Evolutionary conservation across 2,113 vertebrate species (phyloP).

Genomic region (Sminthopsis crassicaudata): DNA sequence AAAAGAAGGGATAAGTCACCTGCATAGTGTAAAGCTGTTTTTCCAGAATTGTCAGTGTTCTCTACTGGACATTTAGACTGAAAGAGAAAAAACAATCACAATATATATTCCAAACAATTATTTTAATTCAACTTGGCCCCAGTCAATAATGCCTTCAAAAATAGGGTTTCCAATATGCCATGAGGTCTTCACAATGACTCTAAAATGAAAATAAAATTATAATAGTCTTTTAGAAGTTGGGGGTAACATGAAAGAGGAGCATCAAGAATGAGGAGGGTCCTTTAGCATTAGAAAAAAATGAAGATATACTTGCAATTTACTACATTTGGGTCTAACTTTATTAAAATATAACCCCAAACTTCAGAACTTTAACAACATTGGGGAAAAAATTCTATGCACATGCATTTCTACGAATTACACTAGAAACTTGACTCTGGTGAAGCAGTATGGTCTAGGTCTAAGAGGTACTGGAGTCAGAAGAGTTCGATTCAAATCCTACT

Average conservation of each 20-base stretch:
- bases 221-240: not conserved
- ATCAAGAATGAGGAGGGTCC: conserved; percentile 14
- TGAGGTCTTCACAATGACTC: not conserved
- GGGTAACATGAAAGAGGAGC: conserved; percentile 27
- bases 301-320: conserved; percentile 50
- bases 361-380: conserved; percentile 70
- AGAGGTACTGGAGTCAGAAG: not conserved
- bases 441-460: not conserved
- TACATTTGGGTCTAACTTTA: conserved; percentile 71
- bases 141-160: not conserved
- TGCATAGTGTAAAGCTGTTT: conserved; percentile 94
- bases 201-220: not conserved
- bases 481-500: not conserved
- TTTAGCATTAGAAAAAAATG: conserved; percentile 22
- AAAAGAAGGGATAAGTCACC: conserved; percentile 83
- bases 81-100: conserved; percentile 45
- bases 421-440: conserved; percentile 59
- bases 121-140: not conserved
- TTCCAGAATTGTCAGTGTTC: conserved; percentile 88
- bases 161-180: not conserved
- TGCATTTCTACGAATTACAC: conserved; percentile 65
- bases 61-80: conserved; percentile 93
- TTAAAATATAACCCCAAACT: conserved; percentile 69
- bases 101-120: no score
- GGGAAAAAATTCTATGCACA: conserved; percentile 67